A percentile compares a stretch with the other conserved stretches of the same genome.
Evolutionary conservation across 2,797 vertebrate genomes (phyloP).

Genomic region (Craterocephalus amniculus): DNA sequence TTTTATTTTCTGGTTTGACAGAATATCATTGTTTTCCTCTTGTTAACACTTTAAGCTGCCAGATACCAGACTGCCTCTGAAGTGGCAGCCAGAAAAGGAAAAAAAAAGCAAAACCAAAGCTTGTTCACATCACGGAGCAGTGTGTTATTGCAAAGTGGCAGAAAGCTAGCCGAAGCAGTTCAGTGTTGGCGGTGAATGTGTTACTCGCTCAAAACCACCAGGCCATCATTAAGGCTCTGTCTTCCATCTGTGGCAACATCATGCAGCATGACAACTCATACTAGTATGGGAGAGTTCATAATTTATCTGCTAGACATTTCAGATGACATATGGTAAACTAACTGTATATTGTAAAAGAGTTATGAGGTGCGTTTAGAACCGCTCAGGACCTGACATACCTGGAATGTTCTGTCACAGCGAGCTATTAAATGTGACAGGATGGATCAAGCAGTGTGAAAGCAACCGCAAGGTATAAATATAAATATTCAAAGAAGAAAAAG

Average conservation of each 20-base stretch:
- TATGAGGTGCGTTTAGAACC: slow-evolving; percentile 22
- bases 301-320: slow-evolving; percentile 22
- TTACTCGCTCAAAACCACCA: slow-evolving; percentile 8
- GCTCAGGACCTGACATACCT: not conserved
- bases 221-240: slow-evolving; percentile 10
- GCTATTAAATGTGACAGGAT: slow-evolving; percentile 3
- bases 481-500: slow-evolving; percentile 35
- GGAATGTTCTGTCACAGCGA: slow-evolving; percentile 15
- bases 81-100: slow-evolving; percentile 23
- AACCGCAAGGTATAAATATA: slow-evolving; percentile 32
- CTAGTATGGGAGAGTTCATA: slow-evolving; percentile 22
- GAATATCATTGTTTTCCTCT: slow-evolving; percentile 30
- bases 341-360: slow-evolving; percentile 36
- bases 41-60: slow-evolving; percentile 43
- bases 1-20: slow-evolving; percentile 30
- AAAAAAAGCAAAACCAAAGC: not conserved
- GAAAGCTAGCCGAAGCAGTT: slow-evolving; percentile 6
- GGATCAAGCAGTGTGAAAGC: slow-evolving; percentile 12
- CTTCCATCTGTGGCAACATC: slow-evolving; percentile 1
- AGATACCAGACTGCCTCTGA: slow-evolving; percentile 32
- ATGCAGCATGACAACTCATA: slow-evolving; percentile 13
- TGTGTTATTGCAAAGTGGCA: slow-evolving; percentile 2
- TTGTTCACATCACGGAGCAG: slow-evolving; percentile 14
- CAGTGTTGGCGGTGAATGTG: slow-evolving; percentile 11
- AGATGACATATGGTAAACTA: slow-evolving; percentile 18